phyloP scores from a whole-genome alignment of 2,113 vertebrate genomes.

The Circaetus gallicus region DNA sequence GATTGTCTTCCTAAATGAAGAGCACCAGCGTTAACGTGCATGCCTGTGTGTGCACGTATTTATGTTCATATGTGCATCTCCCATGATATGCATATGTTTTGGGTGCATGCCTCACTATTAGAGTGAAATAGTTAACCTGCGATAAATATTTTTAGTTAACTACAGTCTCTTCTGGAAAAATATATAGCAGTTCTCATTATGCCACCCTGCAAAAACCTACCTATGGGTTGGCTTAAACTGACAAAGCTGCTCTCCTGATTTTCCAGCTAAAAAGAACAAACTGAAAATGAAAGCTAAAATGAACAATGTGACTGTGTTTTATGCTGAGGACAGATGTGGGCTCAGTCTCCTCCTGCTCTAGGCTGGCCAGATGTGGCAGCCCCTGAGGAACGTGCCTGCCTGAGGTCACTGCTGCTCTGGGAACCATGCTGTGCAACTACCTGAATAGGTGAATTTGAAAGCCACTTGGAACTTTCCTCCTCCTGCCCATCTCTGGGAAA shows the following conservation, averaged over 20 bases:
- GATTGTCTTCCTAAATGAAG: not conserved
- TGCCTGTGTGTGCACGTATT: not conserved
- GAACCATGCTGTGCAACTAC: not conserved
- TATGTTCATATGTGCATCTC: not conserved
- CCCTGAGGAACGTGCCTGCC: not conserved
- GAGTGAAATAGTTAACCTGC: not conserved
- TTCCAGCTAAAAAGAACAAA: not conserved
- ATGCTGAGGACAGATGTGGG: not conserved
- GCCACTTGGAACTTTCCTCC: not conserved
- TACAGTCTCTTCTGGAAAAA: not conserved
- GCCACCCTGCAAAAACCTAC: not conserved
- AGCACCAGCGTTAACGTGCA: not conserved
- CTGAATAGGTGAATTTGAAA: not conserved
- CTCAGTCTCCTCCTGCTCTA: not conserved
- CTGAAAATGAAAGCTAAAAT: not conserved
- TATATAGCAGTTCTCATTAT: not conserved
- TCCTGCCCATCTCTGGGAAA: not conserved
- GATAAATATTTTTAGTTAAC: not conserved
- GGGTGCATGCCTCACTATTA: not conserved
- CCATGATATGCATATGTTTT: accelerated
- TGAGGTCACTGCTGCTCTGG: not conserved
- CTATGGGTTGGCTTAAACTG: not conserved
- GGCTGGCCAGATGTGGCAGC: not conserved
- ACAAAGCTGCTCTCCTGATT: not conserved
- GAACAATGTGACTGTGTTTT: not conserved